Conservation (phyloP, 1,140 invertebrate genomes). For the Amphibalanus amphitrite region DNA sequence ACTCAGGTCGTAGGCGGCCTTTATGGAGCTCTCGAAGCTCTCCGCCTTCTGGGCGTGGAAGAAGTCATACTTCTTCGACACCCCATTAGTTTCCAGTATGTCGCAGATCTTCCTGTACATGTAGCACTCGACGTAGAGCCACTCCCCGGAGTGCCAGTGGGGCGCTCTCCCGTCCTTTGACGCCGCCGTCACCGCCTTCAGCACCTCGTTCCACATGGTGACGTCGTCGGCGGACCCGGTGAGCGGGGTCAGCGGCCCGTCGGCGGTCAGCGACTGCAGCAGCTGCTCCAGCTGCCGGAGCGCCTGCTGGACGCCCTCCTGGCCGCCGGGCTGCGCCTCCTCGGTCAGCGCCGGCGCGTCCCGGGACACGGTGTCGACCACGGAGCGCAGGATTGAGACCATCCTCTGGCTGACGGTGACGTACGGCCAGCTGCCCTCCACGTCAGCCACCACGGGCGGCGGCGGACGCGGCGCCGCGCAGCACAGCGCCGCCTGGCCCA, state of each 20-base stretch:
- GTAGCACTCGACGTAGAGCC: conserved; percentile 84
- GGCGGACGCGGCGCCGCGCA: too few relatives aligned
- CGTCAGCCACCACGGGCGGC: neutral
- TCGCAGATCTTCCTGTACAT: conserved; percentile 71
- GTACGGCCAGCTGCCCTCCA: neutral
- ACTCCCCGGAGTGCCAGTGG: conserved; percentile 24
- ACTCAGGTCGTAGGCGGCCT: conserved; percentile 24
- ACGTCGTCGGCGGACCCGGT: neutral
- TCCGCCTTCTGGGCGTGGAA: conserved; percentile 54
- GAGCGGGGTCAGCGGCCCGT: neutral
- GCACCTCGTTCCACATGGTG: neutral
- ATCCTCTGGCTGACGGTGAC: neutral
- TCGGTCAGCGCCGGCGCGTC: neutral
- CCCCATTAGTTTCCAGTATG: conserved; percentile 30
- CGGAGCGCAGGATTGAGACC: neutral
- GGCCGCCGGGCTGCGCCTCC: neutral
- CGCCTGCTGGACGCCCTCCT: neutral
- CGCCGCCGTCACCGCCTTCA: neutral
- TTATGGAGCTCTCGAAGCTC: conserved; percentile 35
- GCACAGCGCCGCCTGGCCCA: neutral
- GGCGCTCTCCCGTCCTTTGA: neutral
- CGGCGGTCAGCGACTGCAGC: neutral
- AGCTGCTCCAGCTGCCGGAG: neutral
- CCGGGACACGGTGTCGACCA: neutral
- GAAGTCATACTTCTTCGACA: conserved; percentile 50